Evolutionary conservation across 2,113 vertebrate species (phyloP).

Genomic region (Cricetomys ansorgei): DNA sequence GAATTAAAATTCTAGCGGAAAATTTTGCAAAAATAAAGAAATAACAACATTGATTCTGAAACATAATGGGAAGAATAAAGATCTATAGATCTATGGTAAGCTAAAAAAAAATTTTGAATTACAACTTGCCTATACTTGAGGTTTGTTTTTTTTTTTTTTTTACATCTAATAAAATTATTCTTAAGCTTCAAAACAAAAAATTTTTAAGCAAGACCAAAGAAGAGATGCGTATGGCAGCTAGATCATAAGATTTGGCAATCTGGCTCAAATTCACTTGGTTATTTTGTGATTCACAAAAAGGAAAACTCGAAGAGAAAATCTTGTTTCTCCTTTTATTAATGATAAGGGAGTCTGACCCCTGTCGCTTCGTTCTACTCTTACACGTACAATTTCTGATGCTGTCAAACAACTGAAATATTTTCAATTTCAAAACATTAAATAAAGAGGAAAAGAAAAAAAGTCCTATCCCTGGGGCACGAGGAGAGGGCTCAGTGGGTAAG

Average conservation of each 20-base stretch:
- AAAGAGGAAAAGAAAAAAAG: background rate
- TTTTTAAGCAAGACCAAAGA: background rate
- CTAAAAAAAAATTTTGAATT: conserved; percentile 11
- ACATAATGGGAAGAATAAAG: background rate
- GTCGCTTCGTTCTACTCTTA: background rate
- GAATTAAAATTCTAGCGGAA: conserved; percentile 1
- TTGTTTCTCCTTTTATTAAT: conserved; percentile 9
- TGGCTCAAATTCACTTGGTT: background rate
- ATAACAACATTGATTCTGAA: background rate
- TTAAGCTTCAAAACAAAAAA: background rate
- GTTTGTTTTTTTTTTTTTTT: background rate
- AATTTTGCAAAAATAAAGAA: background rate
- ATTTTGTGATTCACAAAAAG: background rate
- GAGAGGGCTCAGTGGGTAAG: background rate
- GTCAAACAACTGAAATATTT: background rate
- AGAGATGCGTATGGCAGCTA: background rate
- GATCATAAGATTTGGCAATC: background rate
- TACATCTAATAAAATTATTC: background rate
- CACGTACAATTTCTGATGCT: background rate
- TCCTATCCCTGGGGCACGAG: background rate
- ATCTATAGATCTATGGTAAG: background rate
- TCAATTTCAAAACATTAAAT: background rate
- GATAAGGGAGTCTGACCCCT: background rate
- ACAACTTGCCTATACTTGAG: background rate
- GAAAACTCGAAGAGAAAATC: background rate